phyloP scores from a whole-genome alignment of 92 coral and sea anemone genomes.

The Diadumene lineata region DNA sequence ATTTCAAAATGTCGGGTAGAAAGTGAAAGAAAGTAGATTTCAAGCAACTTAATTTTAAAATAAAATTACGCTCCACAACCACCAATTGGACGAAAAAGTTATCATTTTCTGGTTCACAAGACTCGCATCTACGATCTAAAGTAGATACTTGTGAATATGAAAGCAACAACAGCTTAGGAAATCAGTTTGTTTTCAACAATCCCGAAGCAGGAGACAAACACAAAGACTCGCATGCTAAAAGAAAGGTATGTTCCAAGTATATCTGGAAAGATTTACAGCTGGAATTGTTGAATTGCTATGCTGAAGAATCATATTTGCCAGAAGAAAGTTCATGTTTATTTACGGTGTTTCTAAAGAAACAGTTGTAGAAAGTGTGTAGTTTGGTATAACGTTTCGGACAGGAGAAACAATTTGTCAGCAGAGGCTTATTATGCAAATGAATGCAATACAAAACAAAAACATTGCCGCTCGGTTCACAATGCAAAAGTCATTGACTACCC shows the following conservation, averaged over 20 bases:
- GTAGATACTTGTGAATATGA: background rate
- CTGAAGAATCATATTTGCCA: background rate
- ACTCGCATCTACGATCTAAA: background rate
- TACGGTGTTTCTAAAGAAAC: no score
- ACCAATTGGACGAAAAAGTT: background rate
- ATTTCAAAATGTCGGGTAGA: background rate
- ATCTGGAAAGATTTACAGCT: background rate
- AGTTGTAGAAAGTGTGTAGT: no score
- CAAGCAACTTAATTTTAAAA: background rate
- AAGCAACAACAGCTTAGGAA: background rate
- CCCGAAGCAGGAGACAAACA: background rate
- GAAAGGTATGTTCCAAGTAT: background rate
- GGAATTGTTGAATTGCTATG: background rate
- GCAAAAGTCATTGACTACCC: no score
- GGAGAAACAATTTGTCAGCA: no score
- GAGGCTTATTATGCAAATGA: no score
- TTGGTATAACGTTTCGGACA: no score
- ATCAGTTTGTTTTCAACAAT: background rate
- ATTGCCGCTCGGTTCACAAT: no score
- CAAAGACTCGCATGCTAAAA: background rate
- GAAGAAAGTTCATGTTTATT: background rate
- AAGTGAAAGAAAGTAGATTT: background rate
- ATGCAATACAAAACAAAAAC: no score
- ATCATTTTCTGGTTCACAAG: background rate
- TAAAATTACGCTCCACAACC: background rate